These are phyloP conservation scores for Delia radicum DNA, from an alignment of 1,140 invertebrate genomes.

Conservation along the genomic window DNA sequence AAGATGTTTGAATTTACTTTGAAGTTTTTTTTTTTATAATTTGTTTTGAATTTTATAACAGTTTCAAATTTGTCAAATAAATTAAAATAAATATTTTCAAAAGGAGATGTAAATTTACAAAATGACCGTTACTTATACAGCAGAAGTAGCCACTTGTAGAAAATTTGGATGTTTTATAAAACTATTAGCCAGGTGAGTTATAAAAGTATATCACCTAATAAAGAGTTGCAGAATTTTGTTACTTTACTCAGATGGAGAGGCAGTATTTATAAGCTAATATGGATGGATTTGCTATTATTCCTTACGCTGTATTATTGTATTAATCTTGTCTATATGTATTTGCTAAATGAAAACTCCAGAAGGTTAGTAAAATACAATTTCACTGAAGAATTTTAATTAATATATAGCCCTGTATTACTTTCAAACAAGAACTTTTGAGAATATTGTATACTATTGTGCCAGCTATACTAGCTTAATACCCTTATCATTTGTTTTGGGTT, in stretches of 20 bases:
- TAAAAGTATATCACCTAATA: neutral
- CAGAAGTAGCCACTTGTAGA: slow-evolving; percentile 37
- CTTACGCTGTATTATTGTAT: slow-evolving; percentile 76
- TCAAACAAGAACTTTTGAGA: slow-evolving; percentile 66
- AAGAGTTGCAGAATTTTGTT: too few relatives aligned
- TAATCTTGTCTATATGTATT: slow-evolving; percentile 80
- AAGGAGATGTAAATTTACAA: neutral
- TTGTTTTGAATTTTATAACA: neutral
- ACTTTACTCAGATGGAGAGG: slow-evolving; percentile 83
- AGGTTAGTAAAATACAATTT: slow-evolving; percentile 61
- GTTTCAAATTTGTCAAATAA: neutral
- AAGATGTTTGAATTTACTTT: neutral
- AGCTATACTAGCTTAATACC: slow-evolving; percentile 79
- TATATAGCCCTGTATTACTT: too few relatives aligned
- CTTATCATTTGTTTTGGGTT: slow-evolving; percentile 83
- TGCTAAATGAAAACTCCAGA: slow-evolving; percentile 71
- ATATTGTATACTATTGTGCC: slow-evolving; percentile 72
- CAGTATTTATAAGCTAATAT: slow-evolving; percentile 94
- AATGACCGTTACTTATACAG: slow-evolving; percentile 50
- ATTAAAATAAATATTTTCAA: neutral
- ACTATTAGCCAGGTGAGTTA: slow-evolving; percentile 34
- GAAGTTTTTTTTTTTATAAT: neutral
- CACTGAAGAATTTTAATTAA: too few relatives aligned
- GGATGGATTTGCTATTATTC: slow-evolving; percentile 86
- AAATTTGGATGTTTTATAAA: slow-evolving; percentile 41